phyloP scores from a whole-genome alignment of 2,888 invertebrate genomes.

The Byasa hedistus region DNA sequence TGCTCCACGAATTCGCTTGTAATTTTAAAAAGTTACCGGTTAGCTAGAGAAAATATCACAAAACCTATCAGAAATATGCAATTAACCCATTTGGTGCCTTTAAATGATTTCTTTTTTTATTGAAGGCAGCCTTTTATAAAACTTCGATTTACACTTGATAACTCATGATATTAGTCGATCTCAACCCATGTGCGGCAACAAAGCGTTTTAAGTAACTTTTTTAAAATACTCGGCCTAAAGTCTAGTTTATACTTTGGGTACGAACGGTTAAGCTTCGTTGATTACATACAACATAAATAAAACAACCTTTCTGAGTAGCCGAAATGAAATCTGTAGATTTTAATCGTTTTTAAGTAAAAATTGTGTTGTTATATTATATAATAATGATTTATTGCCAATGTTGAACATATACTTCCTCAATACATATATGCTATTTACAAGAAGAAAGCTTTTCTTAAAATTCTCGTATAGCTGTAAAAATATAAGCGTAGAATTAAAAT shows the following conservation, averaged over 20 bases:
- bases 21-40: neutral
- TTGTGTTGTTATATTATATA: neutral
- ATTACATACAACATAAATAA: slow-evolving; percentile 1
- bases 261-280: neutral
- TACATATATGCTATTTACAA: too few species aligned
- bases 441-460: too few species aligned
- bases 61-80: neutral
- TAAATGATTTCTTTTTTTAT: too few species aligned
- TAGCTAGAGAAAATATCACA: neutral
- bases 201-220: slow-evolving; percentile 3
- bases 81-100: neutral
- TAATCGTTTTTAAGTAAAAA: slow-evolving; percentile 1
- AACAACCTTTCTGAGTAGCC: neutral
- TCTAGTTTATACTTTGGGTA: neutral
- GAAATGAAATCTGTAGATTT: neutral
- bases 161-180: too few species aligned
- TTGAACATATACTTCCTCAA: too few species aligned
- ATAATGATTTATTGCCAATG: too few species aligned
- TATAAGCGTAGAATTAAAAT: too few species aligned
- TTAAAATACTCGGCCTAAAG: neutral
- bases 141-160: too few species aligned
- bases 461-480: too few species aligned
- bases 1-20: neutral
- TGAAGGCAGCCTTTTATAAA: too few species aligned
- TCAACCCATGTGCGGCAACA: neutral